Percentiles rank a stretch among this genome's conserved stretches.
Conservation (phyloP, 2,797 vertebrate genomes). For the Sebastes dallii region DNA sequence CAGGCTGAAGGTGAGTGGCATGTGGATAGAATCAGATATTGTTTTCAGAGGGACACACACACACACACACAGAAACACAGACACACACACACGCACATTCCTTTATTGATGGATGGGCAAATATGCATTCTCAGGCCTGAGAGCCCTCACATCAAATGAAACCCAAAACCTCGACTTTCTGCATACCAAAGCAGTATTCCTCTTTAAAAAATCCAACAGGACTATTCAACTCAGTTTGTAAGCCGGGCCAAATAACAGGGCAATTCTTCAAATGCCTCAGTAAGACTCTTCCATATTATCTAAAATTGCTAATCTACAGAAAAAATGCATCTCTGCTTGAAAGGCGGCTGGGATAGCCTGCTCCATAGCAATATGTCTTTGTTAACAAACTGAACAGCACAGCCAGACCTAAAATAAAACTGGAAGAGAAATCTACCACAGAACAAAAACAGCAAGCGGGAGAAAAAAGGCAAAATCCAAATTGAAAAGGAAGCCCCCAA, state of each 20-base stretch:
- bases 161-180: slow-evolving; percentile 76
- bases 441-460: slow-evolving; percentile 52
- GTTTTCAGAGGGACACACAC: slow-evolving; percentile 73
- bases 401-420: slow-evolving; percentile 48
- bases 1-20: slow-evolving; percentile 71
- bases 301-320: slow-evolving; percentile 54
- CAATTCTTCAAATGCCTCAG: slow-evolving; percentile 53
- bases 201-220: slow-evolving; percentile 66
- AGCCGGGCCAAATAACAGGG: slow-evolving; percentile 54
- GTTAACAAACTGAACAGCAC: slow-evolving; percentile 42
- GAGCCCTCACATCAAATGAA: slow-evolving; percentile 74
- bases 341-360: slow-evolving; percentile 27
- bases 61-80: slow-evolving; percentile 61
- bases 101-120: slow-evolving; percentile 77
- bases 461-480: slow-evolving; percentile 38
- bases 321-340: slow-evolving; percentile 28
- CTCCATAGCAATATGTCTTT: slow-evolving; percentile 42
- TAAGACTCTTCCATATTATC: slow-evolving; percentile 44
- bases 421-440: slow-evolving; percentile 37
- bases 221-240: slow-evolving; percentile 57
- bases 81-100: slow-evolving; percentile 64
- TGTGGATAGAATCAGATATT: slow-evolving; percentile 77
- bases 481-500: slow-evolving; percentile 59
- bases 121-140: slow-evolving; percentile 77
- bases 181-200: slow-evolving; percentile 73